Base-by-base conservation (phyloP, 2,113 vertebrate genomes). In the Periophthalmodon schlosseri region DNA sequence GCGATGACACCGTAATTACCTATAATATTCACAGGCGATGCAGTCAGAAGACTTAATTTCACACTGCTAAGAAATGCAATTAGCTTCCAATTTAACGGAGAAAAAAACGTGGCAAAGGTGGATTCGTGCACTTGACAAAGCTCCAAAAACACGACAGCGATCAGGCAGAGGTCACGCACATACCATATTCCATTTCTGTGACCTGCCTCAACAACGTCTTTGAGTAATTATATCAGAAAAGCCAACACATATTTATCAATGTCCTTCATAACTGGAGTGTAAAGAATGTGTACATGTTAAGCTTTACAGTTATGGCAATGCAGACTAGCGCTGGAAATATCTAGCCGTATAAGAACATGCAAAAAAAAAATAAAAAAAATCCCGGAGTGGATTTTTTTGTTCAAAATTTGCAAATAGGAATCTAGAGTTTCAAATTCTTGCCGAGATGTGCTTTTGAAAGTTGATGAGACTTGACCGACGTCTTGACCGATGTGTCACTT, bases 1-100 rank as follows among this genome's bases (percentile, higher is more conserved):
- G 73, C 85, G 73, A n/a, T 80, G 86, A 87, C 89, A 84, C 78
- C 60, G 61, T 78, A 78, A 82, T 87, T 84, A 88, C 85, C 84
- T 18, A 21, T 69, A 79, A 83, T 85, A 87, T 87, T 84, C 82
- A 77, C 73, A 84, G 57, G 57, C 76, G 39, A 44, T 65, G 81
- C 74, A n/a, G 46, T 44, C 1, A 5, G 46, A 58, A 54, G 39
- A 78, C 78, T 90, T 78, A 61, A 90, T 85, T 79, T 75, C 63
- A 39, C 68, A 61, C 81, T 52, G 74, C 34, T 61, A 79, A 81
- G 68, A 44, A 73, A 71, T 75, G 70, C 80, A 87, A 91, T 91
- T 89, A 87, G 60, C 76, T 79, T 71, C 69, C 49, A 75, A 78
- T 88, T 78, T 76, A 68, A 68, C 6, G 64, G 75, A 77, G 68